A percentile compares a stretch with the other conserved stretches of the same genome.
phyloP scores from a whole-genome alignment of 2,113 vertebrate genomes.

The Plecotus auritus region DNA sequence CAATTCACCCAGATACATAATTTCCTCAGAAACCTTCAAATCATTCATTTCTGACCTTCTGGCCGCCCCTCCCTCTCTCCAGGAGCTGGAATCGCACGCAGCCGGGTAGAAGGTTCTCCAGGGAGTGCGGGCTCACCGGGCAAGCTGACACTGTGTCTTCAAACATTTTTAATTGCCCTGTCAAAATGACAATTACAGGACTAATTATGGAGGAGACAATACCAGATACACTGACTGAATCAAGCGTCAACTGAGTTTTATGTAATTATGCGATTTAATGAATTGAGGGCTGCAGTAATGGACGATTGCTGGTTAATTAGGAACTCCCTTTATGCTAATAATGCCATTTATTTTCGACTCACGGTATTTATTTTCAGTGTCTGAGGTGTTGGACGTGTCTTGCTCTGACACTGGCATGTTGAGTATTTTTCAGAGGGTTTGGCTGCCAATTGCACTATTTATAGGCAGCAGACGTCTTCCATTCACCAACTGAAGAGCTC shows the following conservation, averaged over 20 bases:
- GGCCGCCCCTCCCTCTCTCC: neutral
- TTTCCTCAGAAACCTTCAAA: neutral
- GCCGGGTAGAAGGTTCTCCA: slow-evolving; percentile 65
- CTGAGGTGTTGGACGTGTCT: slow-evolving; percentile 47
- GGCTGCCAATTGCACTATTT: neutral
- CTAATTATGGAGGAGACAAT: slow-evolving; percentile 87
- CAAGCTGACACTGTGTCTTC: slow-evolving; percentile 81
- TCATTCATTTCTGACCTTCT: neutral
- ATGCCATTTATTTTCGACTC: slow-evolving; percentile 80
- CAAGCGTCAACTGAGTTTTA: slow-evolving; percentile 78
- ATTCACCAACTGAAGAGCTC: neutral
- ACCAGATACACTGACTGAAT: slow-evolving; percentile 82
- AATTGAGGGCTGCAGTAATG: slow-evolving; percentile 86
- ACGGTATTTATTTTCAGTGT: slow-evolving; percentile 70
- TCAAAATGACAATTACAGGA: slow-evolving; percentile 86
- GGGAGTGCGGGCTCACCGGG: slow-evolving; percentile 16
- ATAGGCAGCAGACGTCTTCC: neutral
- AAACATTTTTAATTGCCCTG: slow-evolving; percentile 87
- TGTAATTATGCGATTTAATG: slow-evolving; percentile 87
- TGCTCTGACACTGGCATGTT: slow-evolving; percentile 38
- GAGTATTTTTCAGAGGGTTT: slow-evolving; percentile 46
- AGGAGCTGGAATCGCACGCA: neutral
- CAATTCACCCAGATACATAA: neutral
- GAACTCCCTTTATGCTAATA: slow-evolving; percentile 82
- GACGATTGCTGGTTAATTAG: slow-evolving; percentile 85